Evolutionary conservation across 2,113 vertebrate species (phyloP), one percentile per base, ranked within the genome.

Genomic region (Spea multiplicata): DNA sequence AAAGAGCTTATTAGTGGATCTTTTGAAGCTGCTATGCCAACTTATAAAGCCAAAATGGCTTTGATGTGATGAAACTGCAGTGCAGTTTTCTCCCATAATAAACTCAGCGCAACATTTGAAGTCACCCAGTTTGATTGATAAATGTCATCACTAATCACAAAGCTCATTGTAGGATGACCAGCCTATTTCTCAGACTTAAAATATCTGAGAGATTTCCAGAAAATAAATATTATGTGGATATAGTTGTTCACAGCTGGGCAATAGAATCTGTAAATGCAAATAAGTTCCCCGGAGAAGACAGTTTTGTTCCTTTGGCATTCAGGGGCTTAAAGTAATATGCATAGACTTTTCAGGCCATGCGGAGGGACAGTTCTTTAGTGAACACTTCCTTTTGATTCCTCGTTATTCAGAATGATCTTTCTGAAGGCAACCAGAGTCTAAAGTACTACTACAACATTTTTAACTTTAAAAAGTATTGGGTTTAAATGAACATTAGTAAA

Each of bases 1-100:
- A 59, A 59, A 59, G 55, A 59, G 55, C 55, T 59, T 59, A 59
- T 59, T 59, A 59, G 55, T 59, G 55, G 10, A 59, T 59, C 55
- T 59, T 30, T 59, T 59, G 55, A 59, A 59, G 55, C 55, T 59
- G 55, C 55, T 59, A 59, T 59, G 55, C 6, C 55, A 59, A 59
- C 55, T 59, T 59, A 59, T 59, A 59, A 59, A 59, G 55, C 55
- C 55, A 59, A 59, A 13, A 59, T 13, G 55, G 55, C 55, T 59
- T 59, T 59, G 55, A 59, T 59, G 55, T 59, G 55, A 59, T 59
- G 10, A 4, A 13, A 13, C 55, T 59, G 55, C 10, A 4, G 4
- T 13, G 55, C 14, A 13, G 6, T 59, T 59, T 13, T 59, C 14
- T 13, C 10, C 55, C 50, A 8, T 59, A 59, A 59, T 59, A 59